A percentile compares a stretch with the other conserved stretches of the same genome.
Conservation (phyloP, 2,797 vertebrate species). For the Oceanodroma leucorhoa region DNA sequence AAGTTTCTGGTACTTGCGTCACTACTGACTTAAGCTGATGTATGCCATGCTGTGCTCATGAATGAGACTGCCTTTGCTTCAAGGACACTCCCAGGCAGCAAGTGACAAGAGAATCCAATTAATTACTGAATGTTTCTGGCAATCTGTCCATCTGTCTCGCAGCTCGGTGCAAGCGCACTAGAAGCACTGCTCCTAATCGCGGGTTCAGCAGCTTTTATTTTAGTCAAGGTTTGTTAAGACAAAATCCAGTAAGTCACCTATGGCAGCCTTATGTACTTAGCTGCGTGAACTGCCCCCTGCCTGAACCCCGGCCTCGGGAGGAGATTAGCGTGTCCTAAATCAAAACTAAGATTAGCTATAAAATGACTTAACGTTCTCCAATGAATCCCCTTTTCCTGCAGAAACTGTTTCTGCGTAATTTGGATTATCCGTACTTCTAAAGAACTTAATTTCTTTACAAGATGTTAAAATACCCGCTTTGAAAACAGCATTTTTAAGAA, state of each 20-base stretch:
- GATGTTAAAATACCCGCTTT: neutral
- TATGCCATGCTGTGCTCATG: neutral
- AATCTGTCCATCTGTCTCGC: neutral
- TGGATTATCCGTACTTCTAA: neutral
- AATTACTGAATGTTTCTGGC: neutral
- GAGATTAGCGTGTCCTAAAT: neutral
- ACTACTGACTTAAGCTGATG: neutral
- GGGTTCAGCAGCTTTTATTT: slow-evolving; percentile 1
- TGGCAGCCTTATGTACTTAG: neutral
- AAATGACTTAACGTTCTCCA: neutral
- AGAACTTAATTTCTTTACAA: neutral
- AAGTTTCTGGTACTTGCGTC: neutral
- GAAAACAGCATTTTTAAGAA: neutral
- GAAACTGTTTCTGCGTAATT: neutral
- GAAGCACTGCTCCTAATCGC: neutral
- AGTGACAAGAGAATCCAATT: neutral
- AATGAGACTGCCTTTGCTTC: neutral
- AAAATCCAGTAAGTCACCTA: neutral
- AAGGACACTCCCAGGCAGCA: neutral
- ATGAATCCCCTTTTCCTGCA: neutral
- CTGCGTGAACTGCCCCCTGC: neutral
- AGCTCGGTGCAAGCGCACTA: neutral
- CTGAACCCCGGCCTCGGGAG: neutral
- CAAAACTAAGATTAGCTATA: neutral
- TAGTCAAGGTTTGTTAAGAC: neutral